Percentiles rank a stretch among this genome's conserved stretches.
phyloP scores from a whole-genome alignment of 1,140 invertebrate species.

The Meteorus sp. region DNA sequence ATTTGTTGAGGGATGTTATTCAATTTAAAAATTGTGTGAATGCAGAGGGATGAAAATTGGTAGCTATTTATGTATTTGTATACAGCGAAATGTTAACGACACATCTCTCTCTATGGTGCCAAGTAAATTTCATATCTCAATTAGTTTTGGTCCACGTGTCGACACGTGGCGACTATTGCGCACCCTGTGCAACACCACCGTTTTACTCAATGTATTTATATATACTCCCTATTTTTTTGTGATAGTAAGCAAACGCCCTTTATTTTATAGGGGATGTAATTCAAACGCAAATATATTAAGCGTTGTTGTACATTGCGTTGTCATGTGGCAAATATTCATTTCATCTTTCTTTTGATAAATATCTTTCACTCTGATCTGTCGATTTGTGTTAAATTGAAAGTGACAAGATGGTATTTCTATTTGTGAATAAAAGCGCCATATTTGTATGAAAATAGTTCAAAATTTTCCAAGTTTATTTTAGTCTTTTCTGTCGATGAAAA shows the following conservation, averaged over 20 bases:
- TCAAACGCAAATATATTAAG: slow-evolving; percentile 50
- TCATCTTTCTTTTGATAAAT: slow-evolving; percentile 30
- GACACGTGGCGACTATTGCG: slow-evolving; percentile 47
- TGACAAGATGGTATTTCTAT: slow-evolving; percentile 24
- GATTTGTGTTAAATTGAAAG: slow-evolving; percentile 20
- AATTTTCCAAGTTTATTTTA: too few species aligned
- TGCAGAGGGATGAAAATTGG: too few species aligned
- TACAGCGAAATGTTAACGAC: too few species aligned
- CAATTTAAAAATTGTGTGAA: neutral
- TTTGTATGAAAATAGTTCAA: too few species aligned
- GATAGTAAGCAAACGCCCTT: slow-evolving; percentile 19
- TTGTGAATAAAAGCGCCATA: too few species aligned
- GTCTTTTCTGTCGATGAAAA: too few species aligned
- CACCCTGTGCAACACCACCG: slow-evolving; percentile 16
- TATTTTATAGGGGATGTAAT: slow-evolving; percentile 42
- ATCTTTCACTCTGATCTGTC: slow-evolving; percentile 32
- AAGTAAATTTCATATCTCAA: slow-evolving; percentile 58
- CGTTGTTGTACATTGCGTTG: slow-evolving; percentile 25
- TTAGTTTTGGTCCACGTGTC: slow-evolving; percentile 55
- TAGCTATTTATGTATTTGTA: too few species aligned
- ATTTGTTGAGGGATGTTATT: slow-evolving; percentile 13
- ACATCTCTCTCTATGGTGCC: slow-evolving; percentile 34
- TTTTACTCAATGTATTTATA: too few species aligned
- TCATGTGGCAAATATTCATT: slow-evolving; percentile 27
- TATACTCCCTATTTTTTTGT: too few species aligned